Conservation (phyloP, 2,797 vertebrate species). For the Xiphophorus birchmanni region DNA sequence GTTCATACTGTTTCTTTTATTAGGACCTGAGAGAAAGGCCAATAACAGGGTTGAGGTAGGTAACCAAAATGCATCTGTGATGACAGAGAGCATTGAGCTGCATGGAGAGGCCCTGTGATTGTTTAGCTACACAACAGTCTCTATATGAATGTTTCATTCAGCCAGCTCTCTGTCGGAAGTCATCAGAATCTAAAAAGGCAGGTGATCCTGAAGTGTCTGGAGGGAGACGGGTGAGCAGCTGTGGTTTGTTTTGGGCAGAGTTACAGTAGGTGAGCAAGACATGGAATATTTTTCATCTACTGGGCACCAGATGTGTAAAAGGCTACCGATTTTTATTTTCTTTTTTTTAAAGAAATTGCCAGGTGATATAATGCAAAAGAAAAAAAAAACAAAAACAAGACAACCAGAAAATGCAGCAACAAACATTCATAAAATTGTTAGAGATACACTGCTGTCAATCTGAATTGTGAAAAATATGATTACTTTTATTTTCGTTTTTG, state of each 20-base stretch:
- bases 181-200: slow-evolving; percentile 26
- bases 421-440: slow-evolving; percentile 46
- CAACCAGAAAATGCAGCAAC: slow-evolving; percentile 45
- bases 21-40: slow-evolving; percentile 73
- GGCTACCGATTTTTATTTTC: slow-evolving; percentile 29
- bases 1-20: slow-evolving; percentile 61
- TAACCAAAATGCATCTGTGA: slow-evolving; percentile 68
- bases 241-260: slow-evolving; percentile 42
- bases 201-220: slow-evolving; percentile 53
- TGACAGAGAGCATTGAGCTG: slow-evolving; percentile 16
- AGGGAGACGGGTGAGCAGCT: slow-evolving; percentile 60
- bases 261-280: slow-evolving; percentile 44
- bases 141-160: slow-evolving; percentile 23
- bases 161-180: slow-evolving; percentile 31
- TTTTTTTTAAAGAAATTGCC: slow-evolving; percentile 37
- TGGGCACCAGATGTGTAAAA: slow-evolving; percentile 50
- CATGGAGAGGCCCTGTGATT: slow-evolving; percentile 31
- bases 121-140: slow-evolving; percentile 15
- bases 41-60: slow-evolving; percentile 81
- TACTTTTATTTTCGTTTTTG: slow-evolving; percentile 8
- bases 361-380: slow-evolving; percentile 44
- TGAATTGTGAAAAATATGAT: slow-evolving; percentile 12
- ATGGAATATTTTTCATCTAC: slow-evolving; percentile 33
- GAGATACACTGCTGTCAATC: slow-evolving; percentile 61
- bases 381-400: slow-evolving; percentile 38